A percentile compares a stretch with the other conserved stretches of the same genome.
Evolutionary conservation across 2,888 invertebrate species (phyloP).

Genomic region (Alloscopus bannaensis): DNA sequence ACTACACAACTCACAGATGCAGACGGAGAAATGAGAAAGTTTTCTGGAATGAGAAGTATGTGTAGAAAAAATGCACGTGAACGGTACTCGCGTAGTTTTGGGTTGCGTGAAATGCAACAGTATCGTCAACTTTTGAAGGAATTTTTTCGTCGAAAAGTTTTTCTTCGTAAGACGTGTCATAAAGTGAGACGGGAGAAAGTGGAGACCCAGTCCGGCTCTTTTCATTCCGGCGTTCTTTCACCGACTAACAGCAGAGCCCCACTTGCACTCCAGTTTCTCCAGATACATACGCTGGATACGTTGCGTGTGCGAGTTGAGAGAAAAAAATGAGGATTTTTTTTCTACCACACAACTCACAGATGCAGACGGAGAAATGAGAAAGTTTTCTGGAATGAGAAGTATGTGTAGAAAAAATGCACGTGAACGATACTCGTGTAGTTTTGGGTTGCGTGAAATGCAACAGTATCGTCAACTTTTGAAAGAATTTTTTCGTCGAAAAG

Average conservation of each 20-base stretch:
- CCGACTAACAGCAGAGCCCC: constrained; percentile 54
- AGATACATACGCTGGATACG: background rate
- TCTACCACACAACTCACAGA: background rate
- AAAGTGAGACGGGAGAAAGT: too few species aligned
- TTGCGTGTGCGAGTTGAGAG: constrained; percentile 12
- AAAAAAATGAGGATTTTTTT: constrained; percentile 13
- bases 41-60: background rate
- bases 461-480: too few species aligned
- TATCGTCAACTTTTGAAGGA: too few species aligned
- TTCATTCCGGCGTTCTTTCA: constrained; percentile 65
- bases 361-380: too few species aligned
- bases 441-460: too few species aligned
- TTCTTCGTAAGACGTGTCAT: too few species aligned
- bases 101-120: too few species aligned
- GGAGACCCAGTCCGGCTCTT: too few species aligned
- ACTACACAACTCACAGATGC: background rate
- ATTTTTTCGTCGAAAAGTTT: too few species aligned
- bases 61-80: constrained; percentile 7
- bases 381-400: background rate
- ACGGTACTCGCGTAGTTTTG: background rate
- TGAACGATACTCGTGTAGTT: background rate
- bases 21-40: too few species aligned
- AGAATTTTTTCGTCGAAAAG: background rate
- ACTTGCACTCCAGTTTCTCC: constrained; percentile 38
- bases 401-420: constrained; percentile 3